phyloP scores from a whole-genome alignment of 2,888 invertebrate species.

The Timema cristinae region DNA sequence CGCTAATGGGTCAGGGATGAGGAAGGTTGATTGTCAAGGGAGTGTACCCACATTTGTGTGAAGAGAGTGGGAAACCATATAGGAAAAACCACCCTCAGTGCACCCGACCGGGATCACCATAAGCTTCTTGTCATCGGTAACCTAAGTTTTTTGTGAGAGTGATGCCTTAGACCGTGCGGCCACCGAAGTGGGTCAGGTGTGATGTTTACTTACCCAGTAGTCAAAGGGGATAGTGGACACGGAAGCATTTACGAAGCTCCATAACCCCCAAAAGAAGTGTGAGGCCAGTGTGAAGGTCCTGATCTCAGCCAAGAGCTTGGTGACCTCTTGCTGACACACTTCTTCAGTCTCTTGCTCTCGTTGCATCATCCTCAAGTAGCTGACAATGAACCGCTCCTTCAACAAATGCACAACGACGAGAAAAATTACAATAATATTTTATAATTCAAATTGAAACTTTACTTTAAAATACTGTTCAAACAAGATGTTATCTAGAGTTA shows the following conservation, averaged over 20 bases:
- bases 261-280: constrained; percentile 56
- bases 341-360: constrained; percentile 24
- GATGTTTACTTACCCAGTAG: constrained; percentile 44
- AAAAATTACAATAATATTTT: too few relatives aligned
- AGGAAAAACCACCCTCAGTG: too few relatives aligned
- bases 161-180: too few relatives aligned
- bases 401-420: not conserved
- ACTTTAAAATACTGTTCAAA: not conserved
- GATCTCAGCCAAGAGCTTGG: constrained; percentile 47
- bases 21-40: too few relatives aligned
- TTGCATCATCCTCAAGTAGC: constrained; percentile 20
- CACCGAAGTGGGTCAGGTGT: too few relatives aligned
- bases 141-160: too few relatives aligned
- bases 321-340: constrained; percentile 33
- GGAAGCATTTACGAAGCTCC: constrained; percentile 50
- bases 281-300: constrained; percentile 51
- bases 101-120: too few relatives aligned
- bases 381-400: constrained; percentile 24
- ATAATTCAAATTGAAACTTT: not conserved
- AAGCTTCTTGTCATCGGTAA: too few relatives aligned
- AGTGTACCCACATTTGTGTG: too few relatives aligned
- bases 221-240: constrained; percentile 50
- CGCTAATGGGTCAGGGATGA: too few relatives aligned
- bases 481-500: not conserved
- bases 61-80: too few relatives aligned